Conservation (phyloP, 2,113 vertebrate genomes). For the Otus sunia region DNA sequence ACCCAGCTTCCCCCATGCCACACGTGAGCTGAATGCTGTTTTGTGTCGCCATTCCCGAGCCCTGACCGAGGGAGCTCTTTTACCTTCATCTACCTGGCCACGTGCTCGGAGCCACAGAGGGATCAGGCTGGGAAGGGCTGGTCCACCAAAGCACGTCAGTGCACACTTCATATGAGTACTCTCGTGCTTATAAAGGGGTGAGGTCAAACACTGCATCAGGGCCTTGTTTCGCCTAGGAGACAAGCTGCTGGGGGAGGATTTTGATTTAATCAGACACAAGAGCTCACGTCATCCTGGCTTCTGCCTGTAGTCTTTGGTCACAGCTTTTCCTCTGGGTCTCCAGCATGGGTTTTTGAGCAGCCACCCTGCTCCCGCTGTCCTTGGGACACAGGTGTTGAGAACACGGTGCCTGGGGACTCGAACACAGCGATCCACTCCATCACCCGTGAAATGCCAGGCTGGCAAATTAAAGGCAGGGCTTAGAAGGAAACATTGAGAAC, state of each 20-base stretch:
- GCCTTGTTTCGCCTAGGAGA: rapidly evolving
- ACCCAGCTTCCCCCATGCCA: rapidly evolving
- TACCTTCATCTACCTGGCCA: rapidly evolving
- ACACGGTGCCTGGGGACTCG: not conserved
- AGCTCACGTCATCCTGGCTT: not conserved
- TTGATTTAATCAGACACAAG: not conserved
- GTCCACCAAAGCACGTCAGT: not conserved
- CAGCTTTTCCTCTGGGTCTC: not conserved
- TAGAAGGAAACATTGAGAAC: not conserved
- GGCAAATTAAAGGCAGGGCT: not conserved
- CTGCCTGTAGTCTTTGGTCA: not conserved
- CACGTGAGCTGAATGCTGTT: not conserved
- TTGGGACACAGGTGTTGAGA: not conserved
- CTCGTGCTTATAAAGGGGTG: not conserved
- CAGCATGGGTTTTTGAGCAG: rapidly evolving
- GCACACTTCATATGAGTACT: rapidly evolving
- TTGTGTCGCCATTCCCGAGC: not conserved
- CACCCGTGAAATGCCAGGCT: not conserved
- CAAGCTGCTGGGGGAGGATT: not conserved
- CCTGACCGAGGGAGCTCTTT: not conserved
- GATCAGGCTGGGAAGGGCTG: not conserved
- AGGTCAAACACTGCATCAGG: not conserved
- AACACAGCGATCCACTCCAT: not conserved
- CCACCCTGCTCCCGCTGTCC: not conserved
- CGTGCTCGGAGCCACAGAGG: rapidly evolving